Evolutionary conservation across 2,113 vertebrate genomes (phyloP).

Genomic region (Aplodontia rufa): DNA sequence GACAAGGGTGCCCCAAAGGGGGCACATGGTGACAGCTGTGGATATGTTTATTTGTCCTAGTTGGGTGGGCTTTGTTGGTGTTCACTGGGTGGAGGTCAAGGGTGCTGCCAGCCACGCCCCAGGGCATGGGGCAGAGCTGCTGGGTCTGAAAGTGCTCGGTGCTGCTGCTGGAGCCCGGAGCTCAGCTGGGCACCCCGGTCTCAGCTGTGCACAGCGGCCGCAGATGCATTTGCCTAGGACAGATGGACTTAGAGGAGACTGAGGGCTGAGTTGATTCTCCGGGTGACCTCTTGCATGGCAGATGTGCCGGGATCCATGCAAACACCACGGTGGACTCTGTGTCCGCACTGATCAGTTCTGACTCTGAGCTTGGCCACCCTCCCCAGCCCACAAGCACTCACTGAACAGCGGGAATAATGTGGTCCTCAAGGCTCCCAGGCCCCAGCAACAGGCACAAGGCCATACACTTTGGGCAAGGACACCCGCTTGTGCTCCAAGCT

Average conservation of each 20-base stretch:
- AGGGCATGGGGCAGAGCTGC: accelerated
- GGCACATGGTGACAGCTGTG: accelerated
- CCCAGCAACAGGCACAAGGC: too few relatives aligned
- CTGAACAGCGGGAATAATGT: accelerated
- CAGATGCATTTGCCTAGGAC: accelerated
- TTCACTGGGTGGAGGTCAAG: neutral
- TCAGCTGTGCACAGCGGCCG: too few relatives aligned
- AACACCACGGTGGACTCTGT: too few relatives aligned
- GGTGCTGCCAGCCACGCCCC: accelerated
- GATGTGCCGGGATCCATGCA: accelerated
- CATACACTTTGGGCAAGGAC: accelerated
- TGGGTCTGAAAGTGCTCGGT: too few relatives aligned
- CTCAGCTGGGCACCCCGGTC: too few relatives aligned
- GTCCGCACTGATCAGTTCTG: accelerated
- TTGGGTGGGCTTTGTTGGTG: too few relatives aligned
- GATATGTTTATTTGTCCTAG: accelerated
- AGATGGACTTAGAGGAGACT: neutral
- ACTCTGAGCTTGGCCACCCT: accelerated
- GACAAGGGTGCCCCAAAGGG: too few relatives aligned
- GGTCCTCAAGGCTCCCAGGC: too few relatives aligned
- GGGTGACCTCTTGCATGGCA: accelerated
- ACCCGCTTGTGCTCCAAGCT: too few relatives aligned
- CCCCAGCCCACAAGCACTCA: neutral
- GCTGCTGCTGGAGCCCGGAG: neutral
- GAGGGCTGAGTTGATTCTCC: accelerated